Percentiles rank a stretch among this genome's conserved stretches.
Conservation (phyloP, 2,888 invertebrate genomes). For the Sarcophaga rosellei region DNA sequence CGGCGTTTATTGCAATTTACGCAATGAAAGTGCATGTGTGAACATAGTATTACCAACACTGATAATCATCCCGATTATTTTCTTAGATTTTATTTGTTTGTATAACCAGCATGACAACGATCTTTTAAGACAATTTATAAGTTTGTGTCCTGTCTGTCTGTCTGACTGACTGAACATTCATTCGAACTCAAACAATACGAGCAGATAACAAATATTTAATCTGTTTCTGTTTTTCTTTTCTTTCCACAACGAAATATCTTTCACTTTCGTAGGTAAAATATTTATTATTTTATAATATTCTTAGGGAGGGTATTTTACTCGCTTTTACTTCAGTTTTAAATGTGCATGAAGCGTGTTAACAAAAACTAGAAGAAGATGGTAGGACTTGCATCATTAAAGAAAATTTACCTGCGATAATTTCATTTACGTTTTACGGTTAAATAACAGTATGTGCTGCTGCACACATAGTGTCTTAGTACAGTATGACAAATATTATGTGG, state of each 20-base stretch:
- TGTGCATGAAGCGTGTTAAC: constrained; percentile 42
- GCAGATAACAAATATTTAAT: constrained; percentile 34
- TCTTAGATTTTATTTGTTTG: not conserved
- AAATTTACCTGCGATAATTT: constrained; percentile 35
- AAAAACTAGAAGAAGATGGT: not conserved
- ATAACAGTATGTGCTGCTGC: not conserved
- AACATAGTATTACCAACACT: too few relatives aligned
- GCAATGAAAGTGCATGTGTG: too few relatives aligned
- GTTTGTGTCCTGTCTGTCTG: not conserved
- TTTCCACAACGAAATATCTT: not conserved
- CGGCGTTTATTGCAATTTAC: too few relatives aligned
- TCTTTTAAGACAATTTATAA: not conserved
- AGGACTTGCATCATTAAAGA: not conserved
- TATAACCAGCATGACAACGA: not conserved
- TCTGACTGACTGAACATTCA: not conserved
- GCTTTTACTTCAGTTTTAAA: constrained; percentile 13
- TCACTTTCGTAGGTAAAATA: constrained; percentile 33
- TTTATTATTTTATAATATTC: not conserved
- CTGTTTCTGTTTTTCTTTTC: not conserved
- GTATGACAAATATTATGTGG: not conserved
- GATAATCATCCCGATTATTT: not conserved
- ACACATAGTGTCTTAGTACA: not conserved
- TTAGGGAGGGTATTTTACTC: constrained; percentile 22
- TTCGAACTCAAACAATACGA: not conserved
- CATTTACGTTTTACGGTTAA: constrained; percentile 21